Conservation (phyloP, 2,797 vertebrate species). For the Sciurus carolinensis region DNA sequence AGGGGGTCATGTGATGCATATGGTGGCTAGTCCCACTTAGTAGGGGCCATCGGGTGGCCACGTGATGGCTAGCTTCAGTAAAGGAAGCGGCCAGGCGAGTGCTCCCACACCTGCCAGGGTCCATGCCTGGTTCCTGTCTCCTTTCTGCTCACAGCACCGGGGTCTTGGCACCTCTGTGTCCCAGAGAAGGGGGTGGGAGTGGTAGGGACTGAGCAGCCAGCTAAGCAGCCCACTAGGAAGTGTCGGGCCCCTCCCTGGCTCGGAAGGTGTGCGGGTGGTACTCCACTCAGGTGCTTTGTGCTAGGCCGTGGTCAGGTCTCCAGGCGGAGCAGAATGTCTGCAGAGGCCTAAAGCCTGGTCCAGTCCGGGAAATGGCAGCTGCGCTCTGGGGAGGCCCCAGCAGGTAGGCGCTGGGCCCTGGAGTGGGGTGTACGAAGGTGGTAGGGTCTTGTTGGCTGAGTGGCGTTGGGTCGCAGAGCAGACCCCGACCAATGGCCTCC, state of each 20-base stretch:
- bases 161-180: background rate
- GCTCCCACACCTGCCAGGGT: background rate
- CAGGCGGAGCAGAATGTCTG: background rate
- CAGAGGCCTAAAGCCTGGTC: too few species aligned
- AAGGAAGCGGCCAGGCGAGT: background rate
- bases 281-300: background rate
- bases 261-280: too few species aligned
- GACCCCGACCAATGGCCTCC: background rate
- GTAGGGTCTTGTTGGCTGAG: background rate
- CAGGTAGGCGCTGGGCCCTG: background rate
- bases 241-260: background rate
- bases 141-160: background rate
- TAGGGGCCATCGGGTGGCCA: background rate
- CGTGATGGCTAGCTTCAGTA: background rate
- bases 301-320: background rate
- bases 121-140: background rate
- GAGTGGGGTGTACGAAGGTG: background rate
- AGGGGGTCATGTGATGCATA: background rate
- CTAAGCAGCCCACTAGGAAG: background rate
- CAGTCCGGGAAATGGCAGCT: background rate
- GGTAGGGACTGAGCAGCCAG: background rate
- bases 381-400: background rate
- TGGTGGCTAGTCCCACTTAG: background rate
- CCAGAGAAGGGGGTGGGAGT: background rate
- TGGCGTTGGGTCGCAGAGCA: background rate